Evolutionary conservation across 1,140 invertebrate genomes (phyloP).

Genomic region (Sinonovacula constricta): DNA sequence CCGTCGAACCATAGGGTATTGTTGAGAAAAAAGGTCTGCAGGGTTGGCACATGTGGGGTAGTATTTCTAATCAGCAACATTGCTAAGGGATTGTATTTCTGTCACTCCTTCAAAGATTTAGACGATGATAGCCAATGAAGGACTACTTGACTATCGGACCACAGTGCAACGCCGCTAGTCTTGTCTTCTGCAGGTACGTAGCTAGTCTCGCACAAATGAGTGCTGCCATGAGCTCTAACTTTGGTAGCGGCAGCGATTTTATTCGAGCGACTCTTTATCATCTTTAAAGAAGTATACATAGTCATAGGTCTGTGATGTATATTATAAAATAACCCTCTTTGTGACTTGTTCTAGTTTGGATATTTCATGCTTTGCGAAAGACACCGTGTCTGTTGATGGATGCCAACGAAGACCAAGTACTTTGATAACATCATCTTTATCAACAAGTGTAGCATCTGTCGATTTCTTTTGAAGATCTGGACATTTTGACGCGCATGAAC

Average conservation of each 20-base stretch:
- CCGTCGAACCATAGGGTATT: slow-evolving; percentile 12
- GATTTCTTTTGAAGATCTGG: too few relatives aligned
- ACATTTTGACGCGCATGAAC: too few relatives aligned
- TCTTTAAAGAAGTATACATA: slow-evolving; percentile 18
- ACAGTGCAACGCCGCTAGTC: slow-evolving; percentile 18
- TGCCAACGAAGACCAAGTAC: too few relatives aligned
- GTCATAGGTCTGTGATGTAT: slow-evolving; percentile 42
- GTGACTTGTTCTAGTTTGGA: too few relatives aligned
- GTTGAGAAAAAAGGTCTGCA: slow-evolving; percentile 25
- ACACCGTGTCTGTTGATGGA: too few relatives aligned
- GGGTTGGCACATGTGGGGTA: slow-evolving; percentile 43
- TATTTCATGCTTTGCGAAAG: too few relatives aligned
- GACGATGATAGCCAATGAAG: slow-evolving; percentile 44
- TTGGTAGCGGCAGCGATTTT: slow-evolving; percentile 30
- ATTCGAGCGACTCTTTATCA: slow-evolving; percentile 34
- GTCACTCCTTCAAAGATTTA: slow-evolving; percentile 22
- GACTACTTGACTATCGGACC: slow-evolving; percentile 55
- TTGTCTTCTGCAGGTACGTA: slow-evolving; percentile 5
- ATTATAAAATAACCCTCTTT: too few relatives aligned
- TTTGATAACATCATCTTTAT: too few relatives aligned
- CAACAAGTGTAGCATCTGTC: too few relatives aligned
- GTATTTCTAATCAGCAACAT: slow-evolving; percentile 15
- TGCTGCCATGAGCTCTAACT: slow-evolving; percentile 51
- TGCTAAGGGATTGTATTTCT: slow-evolving; percentile 22
- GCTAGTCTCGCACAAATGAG: slow-evolving; percentile 41